Evolutionary conservation across 2,888 invertebrate species (phyloP).

Genomic region (Koerneria pararmatus): DNA sequence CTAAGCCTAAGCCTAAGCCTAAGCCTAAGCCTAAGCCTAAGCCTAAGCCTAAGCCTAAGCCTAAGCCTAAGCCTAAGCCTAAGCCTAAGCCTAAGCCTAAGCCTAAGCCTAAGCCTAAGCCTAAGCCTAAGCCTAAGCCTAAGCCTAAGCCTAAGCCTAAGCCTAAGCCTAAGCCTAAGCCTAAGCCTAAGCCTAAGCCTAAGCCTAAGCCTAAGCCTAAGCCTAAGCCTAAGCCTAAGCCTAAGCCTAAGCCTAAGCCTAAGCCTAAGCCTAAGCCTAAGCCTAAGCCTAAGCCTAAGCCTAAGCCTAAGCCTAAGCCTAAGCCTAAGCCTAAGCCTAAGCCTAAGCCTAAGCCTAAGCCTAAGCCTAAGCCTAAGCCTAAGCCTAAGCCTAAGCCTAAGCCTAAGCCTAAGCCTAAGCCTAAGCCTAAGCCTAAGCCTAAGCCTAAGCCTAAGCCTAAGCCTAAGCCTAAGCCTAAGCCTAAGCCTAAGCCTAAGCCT

Average conservation of each 20-base stretch:
- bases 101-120: conserved; percentile 27
- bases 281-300: conserved; percentile 23
- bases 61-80: conserved; percentile 25
- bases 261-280: conserved; percentile 19
- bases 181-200: conserved; percentile 27
- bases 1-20: conserved; percentile 24
- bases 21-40: conserved; percentile 24
- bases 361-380: conserved; percentile 10
- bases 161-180: conserved; percentile 27
- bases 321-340: conserved; percentile 12
- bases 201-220: conserved; percentile 26
- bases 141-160: conserved; percentile 29
- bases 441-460: neutral
- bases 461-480: neutral
- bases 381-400: conserved; percentile 19
- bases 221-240: conserved; percentile 22
- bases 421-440: neutral
- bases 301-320: conserved; percentile 13
- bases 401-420: conserved; percentile 22
- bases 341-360: conserved; percentile 4
- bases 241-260: conserved; percentile 20
- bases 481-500: neutral
- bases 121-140: conserved; percentile 30
- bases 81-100: conserved; percentile 25
- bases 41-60: too few species aligned